Evolutionary conservation across 2,888 invertebrate species (phyloP).

Genomic region (Altica lythri): DNA sequence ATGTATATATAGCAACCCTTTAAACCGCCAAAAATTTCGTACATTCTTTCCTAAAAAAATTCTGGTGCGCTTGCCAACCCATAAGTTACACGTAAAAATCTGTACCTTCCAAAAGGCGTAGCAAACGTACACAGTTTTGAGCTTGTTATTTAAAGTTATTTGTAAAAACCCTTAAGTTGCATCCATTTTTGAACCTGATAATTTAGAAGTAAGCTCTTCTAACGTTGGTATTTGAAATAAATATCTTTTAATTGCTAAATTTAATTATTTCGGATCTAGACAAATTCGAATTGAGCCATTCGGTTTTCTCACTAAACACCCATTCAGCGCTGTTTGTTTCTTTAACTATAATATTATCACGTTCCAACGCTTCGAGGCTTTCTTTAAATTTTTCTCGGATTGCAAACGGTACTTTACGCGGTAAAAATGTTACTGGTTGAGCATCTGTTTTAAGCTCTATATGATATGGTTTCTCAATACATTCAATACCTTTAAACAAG

Average conservation of each 20-base stretch:
- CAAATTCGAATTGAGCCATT: neutral
- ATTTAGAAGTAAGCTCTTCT: neutral
- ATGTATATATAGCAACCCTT: constrained; percentile 32
- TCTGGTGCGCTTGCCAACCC: constrained; percentile 43
- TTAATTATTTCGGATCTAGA: neutral
- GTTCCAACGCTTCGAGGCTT: neutral
- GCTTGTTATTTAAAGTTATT: constrained; percentile 16
- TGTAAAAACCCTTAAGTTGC: neutral
- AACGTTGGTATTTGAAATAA: neutral
- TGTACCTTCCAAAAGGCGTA: too few relatives aligned
- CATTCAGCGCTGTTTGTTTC: neutral
- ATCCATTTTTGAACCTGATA: neutral
- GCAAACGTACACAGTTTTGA: constrained; percentile 37
- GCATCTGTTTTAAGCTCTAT: neutral
- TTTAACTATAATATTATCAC: neutral
- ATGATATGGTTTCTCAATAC: neutral
- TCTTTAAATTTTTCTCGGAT: neutral
- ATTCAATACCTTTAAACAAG: neutral
- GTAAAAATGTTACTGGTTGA: neutral
- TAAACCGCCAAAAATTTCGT: constrained; percentile 38
- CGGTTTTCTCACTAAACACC: neutral
- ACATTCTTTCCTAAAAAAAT: constrained; percentile 40
- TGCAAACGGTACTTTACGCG: neutral
- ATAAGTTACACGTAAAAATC: constrained; percentile 42
- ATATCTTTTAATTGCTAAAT: neutral